Percentiles rank a stretch among this genome's conserved stretches.
These are phyloP conservation scores for Trichogramma pretiosum DNA, from an alignment of 1,140 invertebrate species.

Conservation along the genomic window DNA sequence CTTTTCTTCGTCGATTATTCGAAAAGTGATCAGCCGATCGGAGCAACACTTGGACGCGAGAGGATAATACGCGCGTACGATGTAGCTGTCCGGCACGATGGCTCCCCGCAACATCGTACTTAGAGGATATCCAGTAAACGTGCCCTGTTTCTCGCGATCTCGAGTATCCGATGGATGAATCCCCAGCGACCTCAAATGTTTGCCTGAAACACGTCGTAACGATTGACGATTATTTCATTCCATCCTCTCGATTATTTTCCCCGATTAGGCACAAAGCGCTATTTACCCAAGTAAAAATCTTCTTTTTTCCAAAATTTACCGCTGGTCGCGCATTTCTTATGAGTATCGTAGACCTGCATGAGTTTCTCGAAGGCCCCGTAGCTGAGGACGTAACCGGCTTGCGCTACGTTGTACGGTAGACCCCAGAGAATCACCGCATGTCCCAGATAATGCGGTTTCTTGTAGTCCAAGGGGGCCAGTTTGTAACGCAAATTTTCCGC, in stretches of 20 bases:
- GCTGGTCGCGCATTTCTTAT: slow-evolving; percentile 36
- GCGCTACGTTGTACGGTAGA: slow-evolving; percentile 43
- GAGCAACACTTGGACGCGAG: slow-evolving; percentile 39
- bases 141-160: slow-evolving; percentile 38
- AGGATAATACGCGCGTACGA: slow-evolving; percentile 42
- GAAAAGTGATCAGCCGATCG: slow-evolving; percentile 39
- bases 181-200: slow-evolving; percentile 39
- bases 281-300: slow-evolving; percentile 48
- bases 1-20: slow-evolving; percentile 40
- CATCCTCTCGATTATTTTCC: not conserved
- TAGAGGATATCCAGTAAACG: slow-evolving; percentile 47
- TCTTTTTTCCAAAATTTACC: slow-evolving; percentile 50
- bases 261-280: not conserved
- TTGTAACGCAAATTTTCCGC: slow-evolving; percentile 44
- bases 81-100: slow-evolving; percentile 39
- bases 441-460: slow-evolving; percentile 44
- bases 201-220: slow-evolving; percentile 30
- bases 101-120: slow-evolving; percentile 43
- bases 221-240: not conserved
- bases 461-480: slow-evolving; percentile 36
- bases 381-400: slow-evolving; percentile 48
- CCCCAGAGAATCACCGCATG: slow-evolving; percentile 44
- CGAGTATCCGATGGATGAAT: slow-evolving; percentile 46
- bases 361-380: slow-evolving; percentile 34
- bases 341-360: slow-evolving; percentile 34